These are phyloP conservation scores for Campylomormyrus numenius DNA, from an alignment of 2,113 vertebrate genomes.

Conservation along the genomic window DNA sequence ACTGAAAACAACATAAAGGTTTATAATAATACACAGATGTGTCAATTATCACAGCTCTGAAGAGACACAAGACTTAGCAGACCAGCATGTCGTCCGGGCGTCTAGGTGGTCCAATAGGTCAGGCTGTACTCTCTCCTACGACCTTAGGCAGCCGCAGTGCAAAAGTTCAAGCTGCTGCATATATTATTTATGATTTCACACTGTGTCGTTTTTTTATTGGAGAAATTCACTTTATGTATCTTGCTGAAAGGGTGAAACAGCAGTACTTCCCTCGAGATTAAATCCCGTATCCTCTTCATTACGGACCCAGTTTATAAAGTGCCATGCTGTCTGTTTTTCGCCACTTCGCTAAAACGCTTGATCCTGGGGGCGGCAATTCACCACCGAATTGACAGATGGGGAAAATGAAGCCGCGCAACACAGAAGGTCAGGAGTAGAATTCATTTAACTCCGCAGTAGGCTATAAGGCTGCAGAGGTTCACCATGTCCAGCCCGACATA, in stretches of 20 bases:
- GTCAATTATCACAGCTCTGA: not conserved
- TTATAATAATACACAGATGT: not conserved
- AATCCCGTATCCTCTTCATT: not conserved
- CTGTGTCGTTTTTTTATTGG: not conserved
- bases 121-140: not conserved
- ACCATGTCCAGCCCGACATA: not conserved
- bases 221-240: not conserved
- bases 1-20: not conserved
- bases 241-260: not conserved
- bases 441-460: not conserved
- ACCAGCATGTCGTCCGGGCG: not conserved
- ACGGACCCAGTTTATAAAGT: not conserved
- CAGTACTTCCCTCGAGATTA: not conserved
- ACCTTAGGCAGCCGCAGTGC: not conserved
- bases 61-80: not conserved
- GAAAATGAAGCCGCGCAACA: not conserved
- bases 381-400: slow-evolving; percentile 1
- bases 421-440: not conserved
- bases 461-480: not conserved
- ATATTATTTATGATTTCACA: not conserved
- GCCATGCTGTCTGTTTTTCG: not conserved
- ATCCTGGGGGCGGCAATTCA: not conserved
- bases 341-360: not conserved
- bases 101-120: not conserved
- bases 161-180: not conserved